Evolutionary conservation across 2,797 vertebrate species (phyloP), one percentile per base, ranked within the genome.

Genomic region (Sitta carolinensis): DNA sequence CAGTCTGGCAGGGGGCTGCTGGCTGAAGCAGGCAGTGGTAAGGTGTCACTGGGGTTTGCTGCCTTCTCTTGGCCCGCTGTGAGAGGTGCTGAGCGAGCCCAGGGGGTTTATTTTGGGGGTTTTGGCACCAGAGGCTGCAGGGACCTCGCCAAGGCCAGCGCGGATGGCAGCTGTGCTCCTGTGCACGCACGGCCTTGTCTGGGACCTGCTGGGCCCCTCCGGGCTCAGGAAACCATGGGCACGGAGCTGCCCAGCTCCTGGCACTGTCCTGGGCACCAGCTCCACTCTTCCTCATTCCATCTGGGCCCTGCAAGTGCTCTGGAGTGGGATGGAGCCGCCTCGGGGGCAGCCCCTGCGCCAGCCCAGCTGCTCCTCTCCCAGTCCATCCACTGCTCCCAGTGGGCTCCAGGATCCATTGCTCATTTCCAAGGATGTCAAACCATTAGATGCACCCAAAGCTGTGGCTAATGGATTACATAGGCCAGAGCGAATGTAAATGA

Each of bases 281-380:
- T 14, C 42, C 1, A 0, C 47, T 30, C 20, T 17, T 38, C 5
- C 58, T 8, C 36, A 2, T 22, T 52, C 47, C 0, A 0, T 1
- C 30, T 23, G 57, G 7, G n/a, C 25, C 48, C 47, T 43, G 42
- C 1, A 12, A 50, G 23, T 0, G 0, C 27, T 16, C 26, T 42
- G 68, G 40, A 18, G 6, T 15, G 54, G 38, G 43, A 36, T 0
- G 3, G 64, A 69, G 68, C 43, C 0, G 0, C 0, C 0, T 1
- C 10, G 18, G 55, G 42, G 23, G 22, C 72, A 74, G 34, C 12
- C 38, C 54, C 55, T 0, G 1, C 0, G 1, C 73, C 77, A 17
- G 1, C 73, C 66, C 73, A 22, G 50, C 29, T 0, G 0, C 72
- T 55, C 61, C 34, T 78, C 29, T 81, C 69, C 80, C 75, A 16